phyloP scores from a whole-genome alignment of 2,888 invertebrate species.

The Tolmerus cingulatus region DNA sequence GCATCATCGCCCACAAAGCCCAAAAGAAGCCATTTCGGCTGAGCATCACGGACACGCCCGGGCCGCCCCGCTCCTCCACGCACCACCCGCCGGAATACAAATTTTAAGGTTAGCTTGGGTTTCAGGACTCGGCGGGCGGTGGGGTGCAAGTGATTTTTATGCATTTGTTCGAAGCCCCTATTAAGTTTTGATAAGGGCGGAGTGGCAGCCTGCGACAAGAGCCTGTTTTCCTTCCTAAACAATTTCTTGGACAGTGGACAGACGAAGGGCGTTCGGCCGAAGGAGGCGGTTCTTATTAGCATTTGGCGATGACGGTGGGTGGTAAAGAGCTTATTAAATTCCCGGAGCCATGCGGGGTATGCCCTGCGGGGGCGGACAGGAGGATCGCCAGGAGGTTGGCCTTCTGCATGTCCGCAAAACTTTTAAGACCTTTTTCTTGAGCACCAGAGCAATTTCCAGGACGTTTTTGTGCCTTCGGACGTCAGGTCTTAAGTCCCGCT shows the following conservation, averaged over 20 bases:
- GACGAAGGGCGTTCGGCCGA: neutral
- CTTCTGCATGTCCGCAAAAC: neutral
- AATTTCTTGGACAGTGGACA: neutral
- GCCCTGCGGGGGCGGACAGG: neutral
- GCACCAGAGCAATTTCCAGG: neutral
- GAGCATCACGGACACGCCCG: neutral
- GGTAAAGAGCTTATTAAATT: constrained; percentile 25
- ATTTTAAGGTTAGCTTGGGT: neutral
- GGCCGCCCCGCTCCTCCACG: neutral
- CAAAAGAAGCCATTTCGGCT: neutral
- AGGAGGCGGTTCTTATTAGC: neutral
- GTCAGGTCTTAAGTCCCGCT: neutral
- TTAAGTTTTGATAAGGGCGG: constrained; percentile 8
- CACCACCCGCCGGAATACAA: neutral
- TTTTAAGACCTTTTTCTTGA: constrained; percentile 8
- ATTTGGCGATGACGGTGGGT: constrained; percentile 6
- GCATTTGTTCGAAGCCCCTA: constrained; percentile 18
- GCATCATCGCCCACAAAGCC: neutral
- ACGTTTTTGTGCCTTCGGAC: neutral
- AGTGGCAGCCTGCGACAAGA: neutral
- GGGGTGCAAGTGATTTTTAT: neutral
- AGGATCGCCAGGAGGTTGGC: neutral
- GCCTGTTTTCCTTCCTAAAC: neutral
- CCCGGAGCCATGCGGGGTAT: neutral
- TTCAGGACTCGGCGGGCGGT: neutral